phyloP scores from a whole-genome alignment of 2,797 vertebrate genomes.

The Nasua narica region DNA sequence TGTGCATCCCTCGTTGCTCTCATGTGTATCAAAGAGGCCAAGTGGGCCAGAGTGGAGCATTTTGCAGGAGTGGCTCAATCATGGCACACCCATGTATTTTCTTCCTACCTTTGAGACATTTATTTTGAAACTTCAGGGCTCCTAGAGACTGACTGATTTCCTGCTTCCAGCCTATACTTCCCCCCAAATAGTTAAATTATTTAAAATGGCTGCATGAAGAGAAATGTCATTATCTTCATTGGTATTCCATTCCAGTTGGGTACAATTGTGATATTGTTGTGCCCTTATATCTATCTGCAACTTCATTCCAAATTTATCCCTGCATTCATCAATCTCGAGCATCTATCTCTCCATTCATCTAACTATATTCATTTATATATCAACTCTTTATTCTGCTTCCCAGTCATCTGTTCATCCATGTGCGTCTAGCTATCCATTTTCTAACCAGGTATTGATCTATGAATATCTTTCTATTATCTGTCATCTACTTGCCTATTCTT shows the following conservation, averaged over 20 bases:
- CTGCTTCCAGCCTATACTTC: neutral
- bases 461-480: constrained; percentile 58
- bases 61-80: neutral
- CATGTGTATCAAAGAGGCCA: neutral
- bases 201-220: neutral
- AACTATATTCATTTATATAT: neutral
- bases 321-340: neutral
- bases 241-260: neutral
- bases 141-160: neutral
- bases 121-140: neutral
- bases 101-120: neutral
- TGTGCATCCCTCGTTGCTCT: neutral
- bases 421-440: neutral
- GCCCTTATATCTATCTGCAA: neutral
- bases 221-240: neutral
- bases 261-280: neutral
- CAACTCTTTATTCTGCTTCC: neutral
- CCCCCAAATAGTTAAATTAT: constrained; percentile 27
- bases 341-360: constrained; percentile 47
- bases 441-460: constrained; percentile 64
- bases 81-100: neutral
- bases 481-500: constrained; percentile 73
- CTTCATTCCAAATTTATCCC: constrained; percentile 41
- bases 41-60: neutral
- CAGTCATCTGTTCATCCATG: neutral